Conservation (phyloP, 2,888 invertebrate species). For the Sminthurides aquaticus region DNA sequence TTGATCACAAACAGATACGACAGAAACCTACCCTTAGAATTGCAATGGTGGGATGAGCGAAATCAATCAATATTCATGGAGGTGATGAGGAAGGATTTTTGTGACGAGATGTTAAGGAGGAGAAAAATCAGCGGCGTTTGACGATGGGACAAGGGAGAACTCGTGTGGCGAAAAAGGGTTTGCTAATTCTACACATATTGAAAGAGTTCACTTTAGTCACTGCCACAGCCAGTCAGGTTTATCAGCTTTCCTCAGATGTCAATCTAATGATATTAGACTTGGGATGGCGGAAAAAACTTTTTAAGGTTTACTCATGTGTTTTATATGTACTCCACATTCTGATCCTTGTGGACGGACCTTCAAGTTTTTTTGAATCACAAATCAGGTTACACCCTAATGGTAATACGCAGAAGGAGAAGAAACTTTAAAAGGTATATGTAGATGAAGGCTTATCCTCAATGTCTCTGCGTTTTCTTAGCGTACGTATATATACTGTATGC, state of each 20-base stretch:
- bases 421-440: not conserved
- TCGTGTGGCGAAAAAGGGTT: no score
- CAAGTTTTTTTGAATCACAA: not conserved
- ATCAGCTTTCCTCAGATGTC: not conserved
- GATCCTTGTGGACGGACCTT: not conserved
- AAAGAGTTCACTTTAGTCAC: no score
- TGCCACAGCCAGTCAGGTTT: not conserved
- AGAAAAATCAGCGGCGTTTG: no score
- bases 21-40: no score
- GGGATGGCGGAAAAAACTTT: no score
- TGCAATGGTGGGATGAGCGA: no score
- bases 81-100: no score
- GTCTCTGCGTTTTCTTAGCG: not conserved
- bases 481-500: not conserved
- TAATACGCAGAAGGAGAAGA: not conserved
- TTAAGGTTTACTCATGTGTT: no score
- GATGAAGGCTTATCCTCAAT: not conserved
- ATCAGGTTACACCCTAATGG: not conserved
- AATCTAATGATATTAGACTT: not conserved
- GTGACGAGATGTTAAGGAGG: no score
- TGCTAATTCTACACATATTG: not conserved
- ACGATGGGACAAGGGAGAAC: no score
- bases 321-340: no score
- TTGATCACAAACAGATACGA: no score
- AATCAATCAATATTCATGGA: not conserved